Evolutionary conservation across 2,888 invertebrate genomes (phyloP).

Genomic region (Diploptera punctata): DNA sequence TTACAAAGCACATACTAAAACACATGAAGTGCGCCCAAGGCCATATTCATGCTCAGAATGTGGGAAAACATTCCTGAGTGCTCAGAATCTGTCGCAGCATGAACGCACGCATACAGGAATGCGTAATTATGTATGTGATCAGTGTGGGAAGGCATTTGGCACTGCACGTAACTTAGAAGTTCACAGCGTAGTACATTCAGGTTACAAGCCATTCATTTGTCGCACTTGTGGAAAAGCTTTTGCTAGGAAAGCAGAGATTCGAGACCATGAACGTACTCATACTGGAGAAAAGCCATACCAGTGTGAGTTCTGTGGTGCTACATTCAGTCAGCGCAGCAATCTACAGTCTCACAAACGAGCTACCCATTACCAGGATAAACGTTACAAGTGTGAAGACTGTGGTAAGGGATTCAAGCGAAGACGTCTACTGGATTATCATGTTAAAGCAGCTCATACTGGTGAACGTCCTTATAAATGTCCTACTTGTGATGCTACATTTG

Average conservation of each 20-base stretch:
- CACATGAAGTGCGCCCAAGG: constrained; percentile 70
- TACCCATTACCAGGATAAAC: constrained; percentile 76
- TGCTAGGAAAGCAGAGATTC: constrained; percentile 76
- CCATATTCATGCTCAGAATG: constrained; percentile 73
- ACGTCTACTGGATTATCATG: constrained; percentile 79
- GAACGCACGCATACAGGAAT: constrained; percentile 74
- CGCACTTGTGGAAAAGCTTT: constrained; percentile 75
- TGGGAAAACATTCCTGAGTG: constrained; percentile 75
- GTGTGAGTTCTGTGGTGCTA: constrained; percentile 78
- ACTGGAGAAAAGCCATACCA: constrained; percentile 63
- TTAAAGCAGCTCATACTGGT: constrained; percentile 81
- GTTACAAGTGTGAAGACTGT: constrained; percentile 74
- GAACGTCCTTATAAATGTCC: constrained; percentile 78
- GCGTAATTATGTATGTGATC: constrained; percentile 71
- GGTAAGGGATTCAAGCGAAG: constrained; percentile 75
- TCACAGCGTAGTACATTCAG: constrained; percentile 80
- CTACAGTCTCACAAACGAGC: constrained; percentile 80
- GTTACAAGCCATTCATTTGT: constrained; percentile 74
- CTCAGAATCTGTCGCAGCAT: constrained; percentile 77
- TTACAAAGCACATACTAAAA: constrained; percentile 76
- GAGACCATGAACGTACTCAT: constrained; percentile 82
- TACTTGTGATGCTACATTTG: constrained; percentile 78
- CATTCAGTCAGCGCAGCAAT: constrained; percentile 83
- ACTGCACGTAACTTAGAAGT: constrained; percentile 79
- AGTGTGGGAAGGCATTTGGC: constrained; percentile 76